Percentiles rank a stretch among this genome's conserved stretches.
These are phyloP conservation scores for Plagiodera versicolora DNA, from an alignment of 2,888 invertebrate species.

Conservation along the genomic window DNA sequence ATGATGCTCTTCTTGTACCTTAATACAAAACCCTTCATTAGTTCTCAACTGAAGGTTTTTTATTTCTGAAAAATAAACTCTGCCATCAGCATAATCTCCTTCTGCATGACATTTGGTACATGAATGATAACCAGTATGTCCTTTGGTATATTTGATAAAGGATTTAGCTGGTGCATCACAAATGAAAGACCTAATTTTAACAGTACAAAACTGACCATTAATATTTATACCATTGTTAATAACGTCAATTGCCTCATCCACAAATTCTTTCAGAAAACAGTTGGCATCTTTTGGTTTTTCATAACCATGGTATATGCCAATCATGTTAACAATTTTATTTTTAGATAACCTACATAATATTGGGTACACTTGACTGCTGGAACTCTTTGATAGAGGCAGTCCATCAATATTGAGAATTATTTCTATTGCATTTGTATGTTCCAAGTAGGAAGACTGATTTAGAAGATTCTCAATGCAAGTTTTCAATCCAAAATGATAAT, in stretches of 20 bases:
- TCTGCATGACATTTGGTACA: constrained; percentile 27
- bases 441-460: not conserved
- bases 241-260: constrained; percentile 14
- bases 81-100: constrained; percentile 12
- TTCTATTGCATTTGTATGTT: constrained; percentile 16
- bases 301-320: constrained; percentile 30
- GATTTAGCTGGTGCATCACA: constrained; percentile 33
- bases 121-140: constrained; percentile 28
- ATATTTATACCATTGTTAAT: constrained; percentile 18
- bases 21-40: constrained; percentile 21
- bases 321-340: constrained; percentile 8
- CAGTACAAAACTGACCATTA: constrained; percentile 14
- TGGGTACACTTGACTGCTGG: constrained; percentile 15
- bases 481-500: constrained; percentile 16
- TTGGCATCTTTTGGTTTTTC: constrained; percentile 15
- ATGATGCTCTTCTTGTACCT: constrained; percentile 27
- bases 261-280: constrained; percentile 17
- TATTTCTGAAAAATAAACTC: constrained; percentile 24
- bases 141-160: constrained; percentile 23
- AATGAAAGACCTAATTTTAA: constrained; percentile 29
- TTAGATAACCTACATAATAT: constrained; percentile 15
- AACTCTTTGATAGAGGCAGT: constrained; percentile 28
- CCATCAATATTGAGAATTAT: constrained; percentile 24
- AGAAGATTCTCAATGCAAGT: constrained; percentile 7
- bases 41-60: constrained; percentile 21